A percentile compares a stretch with the other conserved stretches of the same genome.
These are phyloP conservation scores for Eumeta japonica DNA, from an alignment of 1,140 invertebrate species.

Conservation along the genomic window DNA sequence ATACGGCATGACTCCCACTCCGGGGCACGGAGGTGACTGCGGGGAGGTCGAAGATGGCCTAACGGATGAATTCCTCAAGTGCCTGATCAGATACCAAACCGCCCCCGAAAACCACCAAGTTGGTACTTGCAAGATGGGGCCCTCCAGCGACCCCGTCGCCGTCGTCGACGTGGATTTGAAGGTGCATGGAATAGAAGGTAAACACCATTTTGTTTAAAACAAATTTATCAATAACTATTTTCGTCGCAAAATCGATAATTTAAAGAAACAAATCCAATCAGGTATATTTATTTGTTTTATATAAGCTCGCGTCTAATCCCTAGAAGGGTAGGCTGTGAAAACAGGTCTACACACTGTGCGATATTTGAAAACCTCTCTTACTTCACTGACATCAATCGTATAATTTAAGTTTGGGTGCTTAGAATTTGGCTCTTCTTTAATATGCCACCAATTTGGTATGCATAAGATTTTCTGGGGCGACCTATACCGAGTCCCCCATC, in stretches of 20 bases:
- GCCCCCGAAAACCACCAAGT: constrained; percentile 62
- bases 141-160: constrained; percentile 50
- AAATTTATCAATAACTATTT: background rate
- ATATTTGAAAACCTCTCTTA: too few relatives aligned
- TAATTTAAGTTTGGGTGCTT: too few relatives aligned
- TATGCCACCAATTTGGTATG: too few relatives aligned
- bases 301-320: too few relatives aligned
- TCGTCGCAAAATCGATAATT: background rate
- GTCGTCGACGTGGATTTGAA: constrained; percentile 60
- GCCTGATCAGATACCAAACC: constrained; percentile 53
- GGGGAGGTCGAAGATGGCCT: constrained; percentile 50
- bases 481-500: too few relatives aligned
- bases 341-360: too few relatives aligned
- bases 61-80: constrained; percentile 63
- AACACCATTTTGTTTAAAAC: too few relatives aligned
- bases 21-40: constrained; percentile 68
- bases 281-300: too few relatives aligned
- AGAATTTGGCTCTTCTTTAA: too few relatives aligned
- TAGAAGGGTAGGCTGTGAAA: too few relatives aligned
- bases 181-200: constrained; percentile 59
- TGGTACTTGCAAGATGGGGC: constrained; percentile 72
- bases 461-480: too few relatives aligned
- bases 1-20: constrained; percentile 71
- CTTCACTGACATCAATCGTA: too few relatives aligned
- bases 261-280: constrained; percentile 2